Evolutionary conservation across 2,797 vertebrate species (phyloP), one percentile per base, ranked within the genome.

Genomic region (Enteromius paludinosus): DNA sequence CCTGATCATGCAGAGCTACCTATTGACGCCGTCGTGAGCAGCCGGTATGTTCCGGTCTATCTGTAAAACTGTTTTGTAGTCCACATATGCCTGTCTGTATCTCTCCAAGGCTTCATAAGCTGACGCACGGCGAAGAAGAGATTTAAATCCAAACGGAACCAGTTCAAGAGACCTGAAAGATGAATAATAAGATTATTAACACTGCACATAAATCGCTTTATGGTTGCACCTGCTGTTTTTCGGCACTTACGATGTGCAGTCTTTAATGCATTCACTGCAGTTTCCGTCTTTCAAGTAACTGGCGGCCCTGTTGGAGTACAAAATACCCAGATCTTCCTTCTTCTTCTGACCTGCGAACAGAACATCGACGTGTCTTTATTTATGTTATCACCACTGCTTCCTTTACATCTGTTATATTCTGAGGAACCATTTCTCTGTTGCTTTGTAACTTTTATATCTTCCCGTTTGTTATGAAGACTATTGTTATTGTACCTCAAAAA

Each of bases 261-360:
- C 97, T 81, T 96, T 95, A 81, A 97, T 93, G 90, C 97, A 98
- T 43, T 96, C 95, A 0, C 81, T 68, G 90, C 96, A 97, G 89
- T 96, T 96, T 2, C 97, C 97, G 4, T 96, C 94, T 91, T 98
- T 98, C 82, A 98, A 89, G 89, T 96, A 92, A 90, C 95, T 95
- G 0, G 97, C 97, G 18, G 97, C 97, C 25, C 97, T 95, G 90
- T 98, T 98, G 3, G 97, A 96, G 86, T 96, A 95, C 86, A 98
- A 93, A 87, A 97, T 93, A 77, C 93, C 94, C 78, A 96, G 92
- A 90, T 97, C 96, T 81, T 95, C 95, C 0, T 93, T 90, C 78
- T 90, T 90, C 71, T 92, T 93, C 82, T 93, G 90, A 87, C 91
- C 96, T 96, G 70, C 14, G 69, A 15, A 86, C 56, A 15, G 8